Evolutionary conservation across 2,113 vertebrate species (phyloP).

Genomic region (Pseudorectes ferrugineus): DNA sequence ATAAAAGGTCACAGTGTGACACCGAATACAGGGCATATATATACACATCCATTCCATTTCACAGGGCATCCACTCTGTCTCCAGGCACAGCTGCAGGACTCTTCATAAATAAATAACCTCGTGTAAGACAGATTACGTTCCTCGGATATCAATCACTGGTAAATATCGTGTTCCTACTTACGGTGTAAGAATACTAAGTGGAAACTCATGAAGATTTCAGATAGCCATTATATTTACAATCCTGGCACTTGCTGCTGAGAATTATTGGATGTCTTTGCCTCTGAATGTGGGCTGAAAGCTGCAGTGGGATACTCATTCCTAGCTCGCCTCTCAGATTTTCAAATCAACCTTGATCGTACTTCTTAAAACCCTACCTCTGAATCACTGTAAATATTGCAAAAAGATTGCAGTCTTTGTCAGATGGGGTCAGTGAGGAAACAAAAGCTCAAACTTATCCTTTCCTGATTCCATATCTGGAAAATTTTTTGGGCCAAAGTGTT

Average conservation of each 20-base stretch:
- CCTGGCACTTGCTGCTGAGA: not conserved
- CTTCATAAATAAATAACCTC: constrained; percentile 49
- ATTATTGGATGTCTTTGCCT: constrained; percentile 21
- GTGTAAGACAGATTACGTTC: constrained; percentile 44
- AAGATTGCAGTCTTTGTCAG: not conserved
- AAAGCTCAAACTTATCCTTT: not conserved
- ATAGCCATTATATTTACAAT: constrained; percentile 27
- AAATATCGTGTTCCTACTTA: constrained; percentile 20
- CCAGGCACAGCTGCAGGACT: constrained; percentile 36
- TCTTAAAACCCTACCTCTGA: not conserved
- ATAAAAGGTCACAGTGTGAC: not conserved
- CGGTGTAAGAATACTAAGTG: constrained; percentile 27
- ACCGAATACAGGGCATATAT: rapidly evolving
- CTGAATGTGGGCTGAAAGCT: not conserved
- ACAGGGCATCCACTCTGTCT: not conserved
- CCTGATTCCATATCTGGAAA: not conserved
- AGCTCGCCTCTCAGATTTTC: constrained; percentile 2
- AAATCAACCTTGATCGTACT: not conserved
- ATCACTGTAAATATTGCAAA: not conserved
- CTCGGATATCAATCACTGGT: constrained; percentile 36
- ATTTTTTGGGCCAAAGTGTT: not conserved
- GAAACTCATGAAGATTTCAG: constrained; percentile 50
- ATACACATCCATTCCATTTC: not conserved
- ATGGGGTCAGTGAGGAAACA: not conserved
- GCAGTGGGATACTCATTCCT: not conserved